These are phyloP conservation scores for Mizuhopecten yessoensis DNA, from an alignment of 1,140 invertebrate species.

Conservation along the genomic window DNA sequence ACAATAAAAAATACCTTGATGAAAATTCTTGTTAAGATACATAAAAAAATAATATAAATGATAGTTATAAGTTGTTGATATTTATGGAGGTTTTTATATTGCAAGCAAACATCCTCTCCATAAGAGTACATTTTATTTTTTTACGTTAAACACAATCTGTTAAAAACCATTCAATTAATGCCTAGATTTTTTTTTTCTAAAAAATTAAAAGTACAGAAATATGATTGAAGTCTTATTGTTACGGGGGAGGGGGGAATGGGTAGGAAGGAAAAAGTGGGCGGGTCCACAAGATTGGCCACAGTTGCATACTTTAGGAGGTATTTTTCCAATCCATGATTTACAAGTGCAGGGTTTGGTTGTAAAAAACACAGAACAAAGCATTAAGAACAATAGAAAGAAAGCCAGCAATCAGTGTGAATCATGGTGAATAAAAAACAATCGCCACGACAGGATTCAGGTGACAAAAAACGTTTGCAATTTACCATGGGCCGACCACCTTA, in stretches of 20 bases:
- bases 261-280: neutral
- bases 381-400: conserved; percentile 29
- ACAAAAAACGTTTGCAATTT: conserved; percentile 39
- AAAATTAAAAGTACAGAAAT: conserved; percentile 22
- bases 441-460: conserved; percentile 36
- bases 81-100: too few species aligned
- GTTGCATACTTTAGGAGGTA: conserved; percentile 16
- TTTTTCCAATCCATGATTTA: neutral
- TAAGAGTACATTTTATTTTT: too few species aligned
- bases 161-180: neutral
- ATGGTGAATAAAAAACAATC: conserved; percentile 14
- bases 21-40: too few species aligned
- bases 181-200: neutral
- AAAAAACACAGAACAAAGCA: conserved; percentile 27
- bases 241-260: neutral
- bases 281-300: neutral
- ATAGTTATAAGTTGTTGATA: too few species aligned
- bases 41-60: too few species aligned
- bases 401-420: conserved; percentile 24
- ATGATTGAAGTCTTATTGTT: neutral
- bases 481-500: conserved; percentile 10
- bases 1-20: too few species aligned
- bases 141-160: neutral
- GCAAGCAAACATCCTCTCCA: too few species aligned
- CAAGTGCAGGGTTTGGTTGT: conserved; percentile 13